Conservation (phyloP, 1,140 invertebrate genomes). For the Papilio machaon region DNA sequence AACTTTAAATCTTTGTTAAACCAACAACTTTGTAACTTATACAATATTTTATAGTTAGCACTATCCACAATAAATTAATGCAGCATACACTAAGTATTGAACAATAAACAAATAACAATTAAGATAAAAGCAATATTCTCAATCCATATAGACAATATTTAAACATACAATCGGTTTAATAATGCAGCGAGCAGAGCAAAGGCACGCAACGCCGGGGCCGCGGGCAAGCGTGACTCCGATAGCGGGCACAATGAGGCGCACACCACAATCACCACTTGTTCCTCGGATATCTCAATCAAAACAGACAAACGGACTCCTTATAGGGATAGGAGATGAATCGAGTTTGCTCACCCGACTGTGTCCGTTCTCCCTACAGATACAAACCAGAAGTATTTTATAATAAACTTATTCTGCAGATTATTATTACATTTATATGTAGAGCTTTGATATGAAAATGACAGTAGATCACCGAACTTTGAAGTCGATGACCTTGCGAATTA, state of each 20-base stretch:
- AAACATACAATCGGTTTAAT: background rate
- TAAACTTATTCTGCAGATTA: too few relatives aligned
- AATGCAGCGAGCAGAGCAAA: background rate
- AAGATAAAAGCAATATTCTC: background rate
- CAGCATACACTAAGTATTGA: background rate
- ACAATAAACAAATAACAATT: conserved; percentile 13
- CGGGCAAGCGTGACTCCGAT: conserved; percentile 23
- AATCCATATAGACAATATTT: background rate
- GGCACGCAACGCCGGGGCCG: conserved; percentile 12
- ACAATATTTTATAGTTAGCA: too few relatives aligned
- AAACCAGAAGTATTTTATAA: background rate
- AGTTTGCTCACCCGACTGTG: conserved; percentile 1
- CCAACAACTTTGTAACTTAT: too few relatives aligned
- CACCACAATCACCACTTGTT: conserved; percentile 11
- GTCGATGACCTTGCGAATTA: too few relatives aligned
- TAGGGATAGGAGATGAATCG: background rate
- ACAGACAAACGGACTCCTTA: conserved; percentile 10
- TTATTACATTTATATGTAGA: too few relatives aligned
- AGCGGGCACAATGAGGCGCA: conserved; percentile 1
- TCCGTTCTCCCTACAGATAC: background rate
- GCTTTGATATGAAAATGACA: too few relatives aligned
- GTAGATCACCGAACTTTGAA: background rate
- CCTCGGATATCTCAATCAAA: conserved; percentile 11
- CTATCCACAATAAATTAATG: background rate
- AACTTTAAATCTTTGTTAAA: too few relatives aligned